phyloP scores from a whole-genome alignment of 2,888 invertebrate genomes.

The Coremacera marginata region DNA sequence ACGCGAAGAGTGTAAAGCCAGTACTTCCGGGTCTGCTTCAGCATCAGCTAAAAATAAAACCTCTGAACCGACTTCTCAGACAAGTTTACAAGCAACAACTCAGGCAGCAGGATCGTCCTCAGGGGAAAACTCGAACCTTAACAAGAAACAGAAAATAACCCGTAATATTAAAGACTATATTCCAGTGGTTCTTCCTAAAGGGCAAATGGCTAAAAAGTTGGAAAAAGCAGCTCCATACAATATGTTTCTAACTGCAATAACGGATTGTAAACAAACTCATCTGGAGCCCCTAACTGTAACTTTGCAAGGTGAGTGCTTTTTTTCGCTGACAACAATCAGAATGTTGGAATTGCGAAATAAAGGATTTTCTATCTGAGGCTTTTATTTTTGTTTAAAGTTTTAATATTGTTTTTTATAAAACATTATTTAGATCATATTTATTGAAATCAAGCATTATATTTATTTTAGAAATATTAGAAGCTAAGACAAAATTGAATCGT shows the following conservation, averaged over 20 bases:
- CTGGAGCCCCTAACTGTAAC: conserved; percentile 77
- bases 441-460: no score
- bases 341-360: not conserved
- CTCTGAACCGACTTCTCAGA: no score
- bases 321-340: no score
- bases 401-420: no score
- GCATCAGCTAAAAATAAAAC: conserved; percentile 1
- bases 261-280: conserved; percentile 75
- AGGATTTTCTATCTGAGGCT: no score
- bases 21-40: conserved; percentile 36
- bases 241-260: conserved; percentile 81
- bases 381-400: no score
- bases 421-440: no score
- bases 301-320: conserved; percentile 73
- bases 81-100: not conserved
- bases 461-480: no score
- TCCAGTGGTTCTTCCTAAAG: conserved; percentile 73
- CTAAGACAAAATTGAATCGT: no score
- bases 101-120: not conserved
- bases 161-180: conserved; percentile 69
- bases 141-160: conserved; percentile 63
- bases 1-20: not conserved
- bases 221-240: conserved; percentile 79
- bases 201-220: conserved; percentile 77
- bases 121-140: conserved; percentile 54